Evolutionary conservation across 1,140 invertebrate genomes (phyloP).

Genomic region (Drosophila azteca): DNA sequence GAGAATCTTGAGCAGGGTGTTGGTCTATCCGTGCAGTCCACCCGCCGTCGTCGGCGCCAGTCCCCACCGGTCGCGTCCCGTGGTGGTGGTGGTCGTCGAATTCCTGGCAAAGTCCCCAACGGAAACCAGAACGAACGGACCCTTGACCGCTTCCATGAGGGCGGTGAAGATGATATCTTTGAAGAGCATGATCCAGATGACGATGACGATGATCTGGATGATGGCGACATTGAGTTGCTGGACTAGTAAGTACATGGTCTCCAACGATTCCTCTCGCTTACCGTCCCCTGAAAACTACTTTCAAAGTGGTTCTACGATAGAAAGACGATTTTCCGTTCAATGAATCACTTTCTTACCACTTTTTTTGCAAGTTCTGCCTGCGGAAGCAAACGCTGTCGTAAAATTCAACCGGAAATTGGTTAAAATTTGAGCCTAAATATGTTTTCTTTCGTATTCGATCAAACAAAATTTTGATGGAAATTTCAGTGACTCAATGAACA

Average conservation of each 20-base stretch:
- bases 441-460: conserved; percentile 1
- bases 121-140: conserved; percentile 26
- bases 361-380: too few relatives aligned
- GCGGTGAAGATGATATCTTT: conserved; percentile 51
- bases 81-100: conserved; percentile 19
- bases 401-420: too few relatives aligned
- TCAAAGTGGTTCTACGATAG: too few relatives aligned
- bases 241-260: conserved; percentile 69
- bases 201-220: conserved; percentile 47
- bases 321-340: too few relatives aligned
- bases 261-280: neutral
- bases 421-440: neutral
- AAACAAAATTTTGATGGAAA: too few relatives aligned
- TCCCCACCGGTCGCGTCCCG: conserved; percentile 11
- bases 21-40: conserved; percentile 64
- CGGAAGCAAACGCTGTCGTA: too few relatives aligned
- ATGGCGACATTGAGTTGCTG: conserved; percentile 76
- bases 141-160: conserved; percentile 50
- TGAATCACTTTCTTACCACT: too few relatives aligned
- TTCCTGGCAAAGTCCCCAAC: conserved; percentile 39
- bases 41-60: conserved; percentile 36
- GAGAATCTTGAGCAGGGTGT: conserved; percentile 76
- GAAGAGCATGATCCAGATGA: conserved; percentile 42
- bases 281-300: too few relatives aligned
- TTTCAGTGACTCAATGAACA: too few relatives aligned